These are phyloP conservation scores for Thalassarche chlororhynchos DNA, from an alignment of 2,113 vertebrate genomes.

Conservation along the genomic window DNA sequence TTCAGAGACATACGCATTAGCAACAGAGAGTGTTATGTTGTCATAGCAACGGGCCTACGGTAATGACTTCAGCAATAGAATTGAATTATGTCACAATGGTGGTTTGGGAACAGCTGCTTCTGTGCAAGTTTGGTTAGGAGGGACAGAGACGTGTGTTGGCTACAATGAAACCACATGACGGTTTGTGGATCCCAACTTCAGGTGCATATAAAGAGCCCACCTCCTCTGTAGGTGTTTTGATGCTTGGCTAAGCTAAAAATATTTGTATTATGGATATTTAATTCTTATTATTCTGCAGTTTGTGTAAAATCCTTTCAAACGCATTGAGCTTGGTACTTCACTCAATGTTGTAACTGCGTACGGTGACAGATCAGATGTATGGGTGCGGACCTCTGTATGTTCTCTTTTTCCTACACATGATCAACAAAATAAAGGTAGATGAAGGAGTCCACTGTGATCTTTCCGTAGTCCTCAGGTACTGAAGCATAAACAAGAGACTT, in stretches of 20 bases:
- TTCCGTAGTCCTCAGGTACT: neutral
- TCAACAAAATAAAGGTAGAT: neutral
- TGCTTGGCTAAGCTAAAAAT: neutral
- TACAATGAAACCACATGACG: fast-evolving
- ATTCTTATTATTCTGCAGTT: neutral
- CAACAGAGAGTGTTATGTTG: neutral
- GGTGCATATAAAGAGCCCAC: neutral
- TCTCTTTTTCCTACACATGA: neutral
- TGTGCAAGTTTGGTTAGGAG: neutral
- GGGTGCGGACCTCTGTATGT: neutral
- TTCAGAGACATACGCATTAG: neutral
- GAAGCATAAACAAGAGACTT: neutral
- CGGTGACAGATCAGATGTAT: neutral
- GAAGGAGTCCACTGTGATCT: neutral
- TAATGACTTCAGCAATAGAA: neutral
- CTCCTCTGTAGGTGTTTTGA: neutral
- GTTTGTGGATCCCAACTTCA: neutral
- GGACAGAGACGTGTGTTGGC: neutral
- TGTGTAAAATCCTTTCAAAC: neutral
- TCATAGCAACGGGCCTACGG: neutral
- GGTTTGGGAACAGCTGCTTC: neutral
- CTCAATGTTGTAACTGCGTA: fast-evolving
- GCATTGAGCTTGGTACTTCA: neutral
- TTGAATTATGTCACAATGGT: neutral
- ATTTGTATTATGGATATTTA: neutral